These are phyloP conservation scores for Tenthredo mesomela DNA, from an alignment of 2,888 invertebrate genomes.

Conservation along the genomic window DNA sequence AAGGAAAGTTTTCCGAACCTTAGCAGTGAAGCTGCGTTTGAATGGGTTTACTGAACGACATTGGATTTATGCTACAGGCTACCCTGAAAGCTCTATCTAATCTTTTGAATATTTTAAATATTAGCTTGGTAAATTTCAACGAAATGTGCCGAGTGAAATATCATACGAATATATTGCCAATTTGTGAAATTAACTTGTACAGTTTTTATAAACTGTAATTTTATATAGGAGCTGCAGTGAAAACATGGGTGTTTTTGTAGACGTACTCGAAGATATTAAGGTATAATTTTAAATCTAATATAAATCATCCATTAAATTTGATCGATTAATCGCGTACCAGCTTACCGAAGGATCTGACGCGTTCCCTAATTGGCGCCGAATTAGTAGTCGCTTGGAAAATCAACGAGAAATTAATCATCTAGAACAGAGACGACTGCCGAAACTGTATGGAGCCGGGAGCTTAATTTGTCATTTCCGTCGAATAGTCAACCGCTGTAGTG, in stretches of 20 bases:
- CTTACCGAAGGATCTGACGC: conserved; percentile 2
- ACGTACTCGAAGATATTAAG: too few species aligned
- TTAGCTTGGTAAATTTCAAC: background rate
- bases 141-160: background rate
- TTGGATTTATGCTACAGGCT: background rate
- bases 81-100: conserved; percentile 14
- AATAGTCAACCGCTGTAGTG: background rate
- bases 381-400: background rate
- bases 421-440: background rate
- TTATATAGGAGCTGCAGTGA: background rate
- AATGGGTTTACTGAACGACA: conserved; percentile 8
- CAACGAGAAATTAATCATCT: background rate
- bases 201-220: background rate
- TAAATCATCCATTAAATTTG: too few species aligned
- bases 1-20: background rate
- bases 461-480: conserved; percentile 8
- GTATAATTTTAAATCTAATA: background rate
- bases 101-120: conserved; percentile 35
- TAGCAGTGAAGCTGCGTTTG: background rate
- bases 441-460: conserved; percentile 2
- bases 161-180: background rate
- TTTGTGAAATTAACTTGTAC: background rate
- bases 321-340: background rate
- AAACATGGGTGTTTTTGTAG: background rate
- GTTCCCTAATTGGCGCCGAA: conserved; percentile 1